These are phyloP conservation scores for Hippolais icterina DNA, from an alignment of 2,113 vertebrate genomes.

Conservation along the genomic window DNA sequence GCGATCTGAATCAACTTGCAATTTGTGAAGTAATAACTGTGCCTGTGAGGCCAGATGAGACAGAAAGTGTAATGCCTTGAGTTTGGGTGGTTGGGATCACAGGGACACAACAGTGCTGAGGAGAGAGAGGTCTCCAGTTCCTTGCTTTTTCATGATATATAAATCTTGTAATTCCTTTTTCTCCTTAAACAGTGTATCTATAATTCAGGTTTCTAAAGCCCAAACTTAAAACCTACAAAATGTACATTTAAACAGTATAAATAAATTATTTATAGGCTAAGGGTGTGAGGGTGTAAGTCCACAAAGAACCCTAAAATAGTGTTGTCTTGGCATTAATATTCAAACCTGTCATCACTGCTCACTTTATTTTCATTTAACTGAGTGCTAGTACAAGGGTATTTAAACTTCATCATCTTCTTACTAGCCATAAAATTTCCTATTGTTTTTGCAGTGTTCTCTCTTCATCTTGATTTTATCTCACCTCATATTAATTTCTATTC, in stretches of 20 bases:
- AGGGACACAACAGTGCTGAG: background rate
- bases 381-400: background rate
- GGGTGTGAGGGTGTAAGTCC: background rate
- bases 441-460: background rate
- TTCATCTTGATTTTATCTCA: background rate
- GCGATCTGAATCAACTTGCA: background rate
- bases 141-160: background rate
- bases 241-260: background rate
- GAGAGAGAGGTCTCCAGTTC: background rate
- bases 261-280: background rate
- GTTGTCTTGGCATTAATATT: background rate
- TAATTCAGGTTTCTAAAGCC: background rate
- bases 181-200: background rate
- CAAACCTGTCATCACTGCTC: background rate
- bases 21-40: background rate
- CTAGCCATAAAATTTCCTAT: background rate
- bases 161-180: background rate
- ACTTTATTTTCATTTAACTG: background rate
- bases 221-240: background rate
- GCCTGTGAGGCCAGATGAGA: background rate
- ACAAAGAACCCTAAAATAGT: background rate
- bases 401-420: background rate
- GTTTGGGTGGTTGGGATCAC: background rate
- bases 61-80: background rate
- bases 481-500: background rate